phyloP scores from a whole-genome alignment of 30 jellyfish, hydroid and myxozoan species.

The Chrysaora quinquecirrha region DNA sequence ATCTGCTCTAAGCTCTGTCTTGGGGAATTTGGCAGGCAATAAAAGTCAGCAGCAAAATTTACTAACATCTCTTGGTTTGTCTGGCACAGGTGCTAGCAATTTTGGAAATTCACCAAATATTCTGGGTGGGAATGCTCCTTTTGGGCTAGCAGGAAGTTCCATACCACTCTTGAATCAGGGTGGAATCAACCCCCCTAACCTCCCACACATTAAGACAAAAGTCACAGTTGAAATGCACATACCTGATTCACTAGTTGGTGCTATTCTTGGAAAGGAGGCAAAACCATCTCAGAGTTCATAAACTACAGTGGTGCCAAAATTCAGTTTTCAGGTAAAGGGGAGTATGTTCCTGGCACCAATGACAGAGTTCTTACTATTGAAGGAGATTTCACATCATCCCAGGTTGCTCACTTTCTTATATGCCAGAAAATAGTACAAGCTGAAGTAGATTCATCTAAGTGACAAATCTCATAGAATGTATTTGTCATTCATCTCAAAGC shows the following conservation, averaged over 20 bases:
- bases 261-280: constrained; percentile 96
- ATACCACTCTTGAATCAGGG: constrained; percentile 57
- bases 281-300: constrained; percentile 91
- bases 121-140: constrained; percentile 52
- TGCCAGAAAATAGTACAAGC: constrained; percentile 97
- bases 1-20: constrained; percentile 75
- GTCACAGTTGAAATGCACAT: constrained; percentile 95
- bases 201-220: constrained; percentile 85
- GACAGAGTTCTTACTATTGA: constrained; percentile 94
- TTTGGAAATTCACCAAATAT: constrained; percentile 24
- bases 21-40: constrained; percentile 80
- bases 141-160: constrained; percentile 49
- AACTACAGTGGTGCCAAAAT: constrained; percentile 99
- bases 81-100: constrained; percentile 64
- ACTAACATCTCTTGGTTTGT: constrained; percentile 55
- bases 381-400: constrained; percentile 95
- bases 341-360: constrained; percentile 94
- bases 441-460: constrained; percentile 67
- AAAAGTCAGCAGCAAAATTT: constrained; percentile 67
- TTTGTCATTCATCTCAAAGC: too few relatives aligned
- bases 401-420: constrained; percentile 91
- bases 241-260: constrained; percentile 95
- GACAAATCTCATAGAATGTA: too few relatives aligned
- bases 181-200: constrained; percentile 50
- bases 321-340: constrained; percentile 97